Evolutionary conservation across 53 echinoderm and acorn worm genomes (phyloP).

Genomic region (Crossaster papposus): DNA sequence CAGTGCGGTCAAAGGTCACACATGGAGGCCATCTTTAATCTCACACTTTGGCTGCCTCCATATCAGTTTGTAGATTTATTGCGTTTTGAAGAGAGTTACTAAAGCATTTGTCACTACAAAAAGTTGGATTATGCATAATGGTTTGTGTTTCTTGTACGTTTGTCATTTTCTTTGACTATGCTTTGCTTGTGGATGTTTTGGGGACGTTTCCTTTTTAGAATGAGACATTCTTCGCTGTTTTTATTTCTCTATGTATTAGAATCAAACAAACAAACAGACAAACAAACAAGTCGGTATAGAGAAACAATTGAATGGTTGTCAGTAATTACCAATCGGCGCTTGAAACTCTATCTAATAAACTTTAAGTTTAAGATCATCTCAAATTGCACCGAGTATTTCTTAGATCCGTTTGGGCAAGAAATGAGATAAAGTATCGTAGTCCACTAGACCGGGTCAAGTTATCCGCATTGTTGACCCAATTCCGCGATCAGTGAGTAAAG

Average conservation of each 20-base stretch:
- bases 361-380: neutral
- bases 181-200: neutral
- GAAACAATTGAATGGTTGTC: too few species aligned
- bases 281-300: neutral
- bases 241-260: neutral
- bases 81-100: neutral
- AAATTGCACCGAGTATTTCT: neutral
- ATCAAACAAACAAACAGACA: neutral
- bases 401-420: neutral
- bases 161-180: neutral
- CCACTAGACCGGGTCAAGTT: neutral
- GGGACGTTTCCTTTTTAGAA: neutral
- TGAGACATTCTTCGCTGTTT: neutral
- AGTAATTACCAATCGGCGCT: neutral
- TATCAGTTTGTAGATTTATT: conserved; percentile 25
- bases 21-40: conserved; percentile 33
- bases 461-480: conserved; percentile 10
- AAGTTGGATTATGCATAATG: neutral
- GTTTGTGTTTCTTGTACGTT: neutral
- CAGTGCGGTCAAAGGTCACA: conserved; percentile 42
- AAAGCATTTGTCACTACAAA: neutral
- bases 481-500: conserved; percentile 4
- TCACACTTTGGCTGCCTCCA: conserved; percentile 6
- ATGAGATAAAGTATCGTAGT: conserved; percentile 5
- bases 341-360: neutral